Conservation (phyloP, 2,113 vertebrate genomes). For the Calidris pugnax region DNA sequence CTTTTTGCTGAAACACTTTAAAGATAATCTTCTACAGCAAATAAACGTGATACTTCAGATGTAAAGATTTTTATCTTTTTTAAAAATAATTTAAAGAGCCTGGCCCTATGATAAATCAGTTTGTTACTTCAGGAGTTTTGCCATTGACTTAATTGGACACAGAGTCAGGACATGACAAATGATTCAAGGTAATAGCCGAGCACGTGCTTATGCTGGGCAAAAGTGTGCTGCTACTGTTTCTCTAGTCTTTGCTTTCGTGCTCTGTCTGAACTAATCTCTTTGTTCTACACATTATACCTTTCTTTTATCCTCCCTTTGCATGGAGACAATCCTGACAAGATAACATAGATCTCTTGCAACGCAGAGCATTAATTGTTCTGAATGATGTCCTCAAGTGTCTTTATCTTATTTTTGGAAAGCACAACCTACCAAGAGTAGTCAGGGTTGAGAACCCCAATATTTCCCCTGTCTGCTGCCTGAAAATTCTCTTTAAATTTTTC, state of each 20-base stretch:
- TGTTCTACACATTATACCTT: not conserved
- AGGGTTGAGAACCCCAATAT: not conserved
- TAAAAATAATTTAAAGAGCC: too few relatives aligned
- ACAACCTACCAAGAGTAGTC: not conserved
- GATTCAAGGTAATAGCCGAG: not conserved
- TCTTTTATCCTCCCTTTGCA: not conserved
- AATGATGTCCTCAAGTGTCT: not conserved
- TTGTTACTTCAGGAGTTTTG: not conserved
- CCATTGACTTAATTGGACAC: not conserved
- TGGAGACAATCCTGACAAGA: not conserved
- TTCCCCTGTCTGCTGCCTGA: not conserved
- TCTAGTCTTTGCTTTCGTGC: not conserved
- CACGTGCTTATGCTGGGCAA: not conserved
- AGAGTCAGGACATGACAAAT: not conserved
- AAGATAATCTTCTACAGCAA: not conserved
- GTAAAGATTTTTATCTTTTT: not conserved
- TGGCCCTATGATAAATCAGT: not conserved
- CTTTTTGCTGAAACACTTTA: not conserved
- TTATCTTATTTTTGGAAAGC: not conserved
- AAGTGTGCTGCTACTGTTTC: not conserved
- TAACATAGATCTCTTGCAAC: not conserved
- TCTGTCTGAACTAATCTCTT: not conserved
- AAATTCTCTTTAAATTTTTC: not conserved
- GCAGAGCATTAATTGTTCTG: not conserved
- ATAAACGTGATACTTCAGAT: not conserved